Base-by-base conservation (phyloP, 2,113 vertebrate species). In the Crotophaga sulcirostris region DNA sequence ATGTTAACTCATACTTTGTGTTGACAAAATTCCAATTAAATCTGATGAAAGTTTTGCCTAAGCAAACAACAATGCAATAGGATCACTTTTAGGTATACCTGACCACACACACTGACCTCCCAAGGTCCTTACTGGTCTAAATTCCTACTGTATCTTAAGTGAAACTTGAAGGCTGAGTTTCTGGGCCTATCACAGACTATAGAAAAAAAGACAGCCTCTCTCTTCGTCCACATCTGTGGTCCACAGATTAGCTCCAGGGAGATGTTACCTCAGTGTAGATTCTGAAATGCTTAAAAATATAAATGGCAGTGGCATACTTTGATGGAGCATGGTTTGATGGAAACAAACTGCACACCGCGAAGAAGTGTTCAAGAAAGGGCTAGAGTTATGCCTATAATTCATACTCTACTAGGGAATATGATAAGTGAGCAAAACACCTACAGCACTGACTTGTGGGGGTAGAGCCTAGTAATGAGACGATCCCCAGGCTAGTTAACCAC, bases 81-180 rank as follows among this genome's bases (percentile, higher is more conserved):
- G 45, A 62, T 29, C n/a, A 34, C 25, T 72, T 94, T 85, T 66
- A 67, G 47, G 26, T 24, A 16, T 62, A 76, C 4, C 2, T 12
- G 7, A 44, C 31, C 34, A 45, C 10, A 63, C 3, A 16, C 2
- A 60, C 11, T 74, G 28, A 75, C 60, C 1, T 60, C 13, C 8
- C 0, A 0, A 86, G 7, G 11, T 51, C 25, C 34, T 89, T 59
- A 44, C 52, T 68, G 0, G 49, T 63, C 67, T 54, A 49, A 56
- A 79, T 69, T 92, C 18, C 44, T 26, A 9, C 15, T 80, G 7
- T 9, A 33, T 38, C 24, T 11, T 59, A 45, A 73, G 18, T 23
- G 24, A 79, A 73, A 59, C 4, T 16, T 16, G 16, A 62, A 76
- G 17, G 10, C 31, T 0, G 0, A 24, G 59, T 56, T 76, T 73